Evolutionary conservation across 37 sponge, comb jelly and placozoan genomes (phyloP), one percentile per base, ranked within the genome.

Genomic region (Bolinopsis microptera): DNA sequence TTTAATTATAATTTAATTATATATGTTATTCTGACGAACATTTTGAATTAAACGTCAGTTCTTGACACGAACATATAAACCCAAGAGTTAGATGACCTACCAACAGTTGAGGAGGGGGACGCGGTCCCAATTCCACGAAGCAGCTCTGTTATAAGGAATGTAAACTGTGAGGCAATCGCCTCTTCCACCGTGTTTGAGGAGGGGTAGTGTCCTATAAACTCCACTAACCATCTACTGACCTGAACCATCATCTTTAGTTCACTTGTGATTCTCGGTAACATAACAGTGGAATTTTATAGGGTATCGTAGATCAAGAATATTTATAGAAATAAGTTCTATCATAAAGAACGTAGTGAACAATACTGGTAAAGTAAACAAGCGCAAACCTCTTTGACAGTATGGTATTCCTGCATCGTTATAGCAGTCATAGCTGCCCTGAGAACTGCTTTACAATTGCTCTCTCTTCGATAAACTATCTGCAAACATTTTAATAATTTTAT

Each of bases 331-430:
- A n/a, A n/a, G n/a, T n/a, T n/a, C n/a, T n/a, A n/a, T n/a, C n/a
- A n/a, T n/a, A n/a, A n/a, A n/a, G n/a, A n/a, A n/a, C n/a, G n/a
- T n/a, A n/a, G n/a, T n/a, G n/a, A n/a, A n/a, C n/a, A n/a, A n/a
- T n/a, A n/a, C n/a, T n/a, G n/a, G n/a, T n/a, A n/a, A n/a, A n/a
- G n/a, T n/a, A n/a, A n/a, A n/a, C n/a, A n/a, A n/a, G n/a, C n/a
- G n/a, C n/a, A n/a, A n/a, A 77, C 80, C 90, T 86, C 90, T 25
- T 86, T 86, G 25, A 86, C 90, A 86, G 90, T 86, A 23, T 86
- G 90, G 48, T 86, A 86, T 38, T 86, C 90, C 90, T 86, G 90
- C 90, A 86, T 86, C 0, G 90, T 86, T 16, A 86, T 86, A 5
- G 90, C 90, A 24, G 90, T 41, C 90, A 86, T 86, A 36, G 90